Percentiles rank a stretch among this genome's conserved stretches.
Conservation (phyloP, 2,888 invertebrate species). For the Drosophila maculinotata region DNA sequence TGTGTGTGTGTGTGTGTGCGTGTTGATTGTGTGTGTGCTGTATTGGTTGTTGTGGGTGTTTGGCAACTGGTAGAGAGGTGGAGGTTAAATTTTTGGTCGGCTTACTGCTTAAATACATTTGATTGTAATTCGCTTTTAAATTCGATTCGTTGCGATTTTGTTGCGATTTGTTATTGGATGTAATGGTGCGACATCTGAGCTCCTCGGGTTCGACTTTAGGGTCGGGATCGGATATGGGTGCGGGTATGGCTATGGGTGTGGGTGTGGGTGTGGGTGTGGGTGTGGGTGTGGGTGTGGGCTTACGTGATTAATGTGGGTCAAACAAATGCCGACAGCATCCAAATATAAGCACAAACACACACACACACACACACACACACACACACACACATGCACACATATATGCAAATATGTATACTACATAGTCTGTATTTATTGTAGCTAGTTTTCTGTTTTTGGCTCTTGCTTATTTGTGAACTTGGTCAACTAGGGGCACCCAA, state of each 20-base stretch:
- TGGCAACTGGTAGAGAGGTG: slow-evolving; percentile 16
- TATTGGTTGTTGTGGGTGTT: slow-evolving; percentile 18
- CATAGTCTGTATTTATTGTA: slow-evolving; percentile 32
- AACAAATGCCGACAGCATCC: slow-evolving; percentile 37
- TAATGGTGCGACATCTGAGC: slow-evolving; percentile 80
- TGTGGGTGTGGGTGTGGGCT: slow-evolving; percentile 18
- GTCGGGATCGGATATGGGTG: slow-evolving; percentile 1
- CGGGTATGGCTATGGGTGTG: background rate
- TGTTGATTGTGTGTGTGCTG: background rate
- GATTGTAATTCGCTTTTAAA: slow-evolving; percentile 81
- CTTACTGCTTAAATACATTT: slow-evolving; percentile 79
- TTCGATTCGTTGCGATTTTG: slow-evolving; percentile 72
- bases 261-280: slow-evolving; percentile 11
- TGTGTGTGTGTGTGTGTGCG: slow-evolving; percentile 8
- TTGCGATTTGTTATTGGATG: slow-evolving; percentile 78
- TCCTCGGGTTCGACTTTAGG: slow-evolving; percentile 20
- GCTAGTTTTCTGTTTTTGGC: slow-evolving; percentile 33
- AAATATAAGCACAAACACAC: slow-evolving; percentile 9
- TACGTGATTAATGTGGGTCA: slow-evolving; percentile 74
- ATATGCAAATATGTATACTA: too few relatives aligned
- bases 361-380: slow-evolving; percentile 3
- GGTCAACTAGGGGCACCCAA: slow-evolving; percentile 26
- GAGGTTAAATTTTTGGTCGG: slow-evolving; percentile 67
- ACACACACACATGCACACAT: slow-evolving; percentile 6
- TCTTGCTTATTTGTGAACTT: slow-evolving; percentile 36